Percentiles rank a stretch among this genome's conserved stretches.
phyloP scores from a whole-genome alignment of 2,113 vertebrate species.

The Phalacrocorax pelagicus region DNA sequence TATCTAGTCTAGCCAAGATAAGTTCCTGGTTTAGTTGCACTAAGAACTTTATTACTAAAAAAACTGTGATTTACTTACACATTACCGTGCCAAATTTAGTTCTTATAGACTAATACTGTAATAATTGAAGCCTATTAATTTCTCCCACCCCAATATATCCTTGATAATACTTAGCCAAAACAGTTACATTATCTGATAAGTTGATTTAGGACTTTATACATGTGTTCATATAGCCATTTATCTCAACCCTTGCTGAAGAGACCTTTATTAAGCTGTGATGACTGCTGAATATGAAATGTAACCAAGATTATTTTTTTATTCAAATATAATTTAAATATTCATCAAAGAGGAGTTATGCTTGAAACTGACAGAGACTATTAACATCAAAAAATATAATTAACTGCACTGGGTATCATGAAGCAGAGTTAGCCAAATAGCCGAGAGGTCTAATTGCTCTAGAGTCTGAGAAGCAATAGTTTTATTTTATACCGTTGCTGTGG shows the following conservation, averaged over 20 bases:
- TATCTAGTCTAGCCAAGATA: neutral
- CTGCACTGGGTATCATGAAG: conserved; percentile 82
- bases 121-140: conserved; percentile 33
- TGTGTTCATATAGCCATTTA: conserved; percentile 72
- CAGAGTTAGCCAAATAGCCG: conserved; percentile 82
- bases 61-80: conserved; percentile 31
- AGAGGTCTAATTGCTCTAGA: conserved; percentile 79
- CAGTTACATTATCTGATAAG: conserved; percentile 59
- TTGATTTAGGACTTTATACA: conserved; percentile 67
- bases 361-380: conserved; percentile 85
- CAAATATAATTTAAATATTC: conserved; percentile 89
- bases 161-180: conserved; percentile 46
- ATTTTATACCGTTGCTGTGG: conserved; percentile 75
- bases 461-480: conserved; percentile 77
- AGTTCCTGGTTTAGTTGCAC: neutral
- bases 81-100: conserved; percentile 19
- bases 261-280: conserved; percentile 81
- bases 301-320: conserved; percentile 87
- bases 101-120: neutral
- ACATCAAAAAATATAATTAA: conserved; percentile 87
- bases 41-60: conserved; percentile 11
- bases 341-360: conserved; percentile 85
- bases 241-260: conserved; percentile 70
- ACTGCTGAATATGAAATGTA: conserved; percentile 83
- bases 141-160: conserved; percentile 5